Percentiles rank a stretch among this genome's conserved stretches.
Evolutionary conservation across 2,113 vertebrate species (phyloP).

Genomic region (Paramormyrops kingsleyae): DNA sequence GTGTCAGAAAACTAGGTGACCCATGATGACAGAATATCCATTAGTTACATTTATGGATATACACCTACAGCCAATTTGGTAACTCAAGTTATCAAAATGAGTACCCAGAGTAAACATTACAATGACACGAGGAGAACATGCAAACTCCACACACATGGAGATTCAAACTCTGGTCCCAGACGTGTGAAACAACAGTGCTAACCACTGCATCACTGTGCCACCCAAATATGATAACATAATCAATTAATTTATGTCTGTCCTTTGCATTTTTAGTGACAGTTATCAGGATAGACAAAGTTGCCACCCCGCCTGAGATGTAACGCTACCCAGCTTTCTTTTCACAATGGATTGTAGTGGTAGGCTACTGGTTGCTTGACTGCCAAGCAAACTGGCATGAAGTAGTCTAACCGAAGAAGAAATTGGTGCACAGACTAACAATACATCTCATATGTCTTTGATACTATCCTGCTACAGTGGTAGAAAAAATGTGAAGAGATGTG

Average conservation of each 20-base stretch:
- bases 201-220: neutral
- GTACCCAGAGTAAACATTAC: neutral
- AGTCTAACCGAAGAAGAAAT: neutral
- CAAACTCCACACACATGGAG: neutral
- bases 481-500: neutral
- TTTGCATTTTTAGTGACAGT: neutral
- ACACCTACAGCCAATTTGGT: neutral
- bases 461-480: neutral
- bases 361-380: neutral
- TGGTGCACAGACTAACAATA: neutral
- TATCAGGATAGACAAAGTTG: neutral
- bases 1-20: neutral
- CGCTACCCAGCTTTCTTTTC: neutral
- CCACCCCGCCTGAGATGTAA: neutral
- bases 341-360: neutral
- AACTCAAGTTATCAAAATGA: neutral
- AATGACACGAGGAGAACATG: neutral
- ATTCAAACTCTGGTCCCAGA: neutral
- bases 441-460: neutral
- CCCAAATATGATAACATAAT: neutral
- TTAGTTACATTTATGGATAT: neutral
- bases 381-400: neutral
- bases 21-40: neutral
- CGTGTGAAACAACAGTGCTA: neutral
- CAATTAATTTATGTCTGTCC: neutral